These are phyloP conservation scores for Apoda limacodes DNA, from an alignment of 2,888 invertebrate genomes.

Conservation along the genomic window DNA sequence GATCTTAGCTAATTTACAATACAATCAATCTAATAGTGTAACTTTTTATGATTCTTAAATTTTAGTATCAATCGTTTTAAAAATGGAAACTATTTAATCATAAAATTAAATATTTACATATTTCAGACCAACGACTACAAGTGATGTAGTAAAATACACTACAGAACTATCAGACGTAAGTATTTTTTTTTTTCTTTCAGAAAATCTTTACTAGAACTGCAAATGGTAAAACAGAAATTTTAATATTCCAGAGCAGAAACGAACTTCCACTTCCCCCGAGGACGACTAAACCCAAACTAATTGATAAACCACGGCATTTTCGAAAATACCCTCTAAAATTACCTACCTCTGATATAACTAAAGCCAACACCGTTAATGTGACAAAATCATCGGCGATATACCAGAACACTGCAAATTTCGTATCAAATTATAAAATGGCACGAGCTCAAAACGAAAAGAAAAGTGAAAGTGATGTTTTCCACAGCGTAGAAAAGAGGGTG, in stretches of 20 bases:
- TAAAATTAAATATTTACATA: too few relatives aligned
- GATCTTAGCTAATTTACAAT: too few relatives aligned
- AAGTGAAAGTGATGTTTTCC: constrained; percentile 30
- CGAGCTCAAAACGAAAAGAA: constrained; percentile 9
- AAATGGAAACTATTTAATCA: too few relatives aligned
- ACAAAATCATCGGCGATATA: constrained; percentile 27
- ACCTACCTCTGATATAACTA: constrained; percentile 15
- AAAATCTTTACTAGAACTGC: too few relatives aligned
- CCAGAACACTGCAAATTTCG: constrained; percentile 34
- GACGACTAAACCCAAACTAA: constrained; percentile 38
- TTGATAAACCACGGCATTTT: constrained; percentile 50
- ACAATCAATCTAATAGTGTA: too few relatives aligned
- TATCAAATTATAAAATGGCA: constrained; percentile 16
- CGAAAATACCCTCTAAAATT: constrained; percentile 45
- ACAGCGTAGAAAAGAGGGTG: constrained; percentile 24
- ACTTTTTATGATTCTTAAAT: too few relatives aligned
- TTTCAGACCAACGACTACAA: too few relatives aligned
- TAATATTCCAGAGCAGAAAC: constrained; percentile 32
- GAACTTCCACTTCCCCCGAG: constrained; percentile 47
- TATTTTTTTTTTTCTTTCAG: too few relatives aligned
- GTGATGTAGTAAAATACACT: too few relatives aligned
- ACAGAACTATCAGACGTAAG: too few relatives aligned
- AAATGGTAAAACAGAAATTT: background rate
- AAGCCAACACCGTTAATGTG: background rate
- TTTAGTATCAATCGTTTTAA: too few relatives aligned